Evolutionary conservation across 2,888 invertebrate species (phyloP), one percentile per base, ranked within the genome.

Genomic region (Ormyrus nitidulus): DNA sequence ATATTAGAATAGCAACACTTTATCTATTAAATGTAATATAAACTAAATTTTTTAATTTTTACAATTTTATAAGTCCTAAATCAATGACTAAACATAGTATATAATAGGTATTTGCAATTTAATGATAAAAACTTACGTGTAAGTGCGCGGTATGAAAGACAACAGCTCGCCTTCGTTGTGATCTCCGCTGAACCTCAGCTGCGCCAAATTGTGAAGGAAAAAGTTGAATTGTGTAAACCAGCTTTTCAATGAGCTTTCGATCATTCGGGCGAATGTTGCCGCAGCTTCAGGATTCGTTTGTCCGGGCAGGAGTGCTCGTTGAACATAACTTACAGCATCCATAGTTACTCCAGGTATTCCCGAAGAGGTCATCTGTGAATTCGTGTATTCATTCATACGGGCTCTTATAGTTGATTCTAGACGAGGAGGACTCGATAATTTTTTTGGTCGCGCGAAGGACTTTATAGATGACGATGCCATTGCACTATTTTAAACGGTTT

Each of bases 211-310:
- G 92, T 99, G 99, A 70, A 99, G 92, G 92, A 99, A 99, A 92
- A 99, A 99, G 92, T 99, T 99, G 86, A 99, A 96, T 82, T 98
- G 98, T 0, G 99, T 98, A 88, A 98, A 99, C 93, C 95, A 95
- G 53, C 95, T 96, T 91, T 97, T 97, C 80, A 98, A 92, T 65
- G 98, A 98, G 86, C 97, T 97, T 91, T 98, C 97, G 89, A 99
- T 99, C 93, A 99, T 96, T 81, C 97, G 92, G 0, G 99, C 98
- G 92, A 99, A 99, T 80, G 95, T 95, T n/a, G 97, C 97, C 2
- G 98, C 97, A 0, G 99, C 99, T 92, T 99, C 98, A 0, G 97
- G 96, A 91, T 98, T 98, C 44, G 96, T 96, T 87, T 96, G 94
- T 74, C 96, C 95, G 0, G 98, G 97, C 84, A 98, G 91, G 74